Conservation (phyloP, 2,797 vertebrate species). For the Novumbra hubbsi region DNA sequence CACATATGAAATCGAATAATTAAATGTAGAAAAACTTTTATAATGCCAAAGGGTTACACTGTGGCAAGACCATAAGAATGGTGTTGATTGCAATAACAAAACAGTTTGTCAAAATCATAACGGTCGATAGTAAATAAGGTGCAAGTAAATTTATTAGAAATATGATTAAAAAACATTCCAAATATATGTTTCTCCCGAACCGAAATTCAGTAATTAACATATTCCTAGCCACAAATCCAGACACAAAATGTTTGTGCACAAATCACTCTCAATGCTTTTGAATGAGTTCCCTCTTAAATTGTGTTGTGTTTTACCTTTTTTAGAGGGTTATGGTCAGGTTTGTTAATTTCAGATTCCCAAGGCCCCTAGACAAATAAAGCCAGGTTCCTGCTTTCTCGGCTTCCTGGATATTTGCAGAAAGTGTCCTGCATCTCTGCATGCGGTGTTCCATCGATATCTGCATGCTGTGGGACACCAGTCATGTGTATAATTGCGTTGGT, state of each 20-base stretch:
- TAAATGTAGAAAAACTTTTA: not conserved
- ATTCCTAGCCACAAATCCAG: not conserved
- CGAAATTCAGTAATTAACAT: not conserved
- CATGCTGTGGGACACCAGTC: too few species aligned
- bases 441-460: too few species aligned
- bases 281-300: too few species aligned
- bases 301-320: not conserved
- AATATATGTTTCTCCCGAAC: not conserved
- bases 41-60: not conserved
- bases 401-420: too few species aligned
- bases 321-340: constrained; percentile 18
- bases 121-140: not conserved
- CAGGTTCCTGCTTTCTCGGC: too few species aligned
- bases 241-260: not conserved
- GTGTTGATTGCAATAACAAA: not conserved
- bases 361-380: too few species aligned
- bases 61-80: not conserved
- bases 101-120: not conserved
- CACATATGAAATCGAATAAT: not conserved
- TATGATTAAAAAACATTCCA: not conserved
- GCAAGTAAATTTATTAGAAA: too few species aligned
- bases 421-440: too few species aligned
- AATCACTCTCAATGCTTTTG: not conserved
- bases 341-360: constrained; percentile 9
- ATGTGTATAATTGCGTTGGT: too few species aligned